Evolutionary conservation across 2,888 invertebrate species (phyloP), one percentile per base, ranked within the genome.

Genomic region (Archips crataeganus): DNA sequence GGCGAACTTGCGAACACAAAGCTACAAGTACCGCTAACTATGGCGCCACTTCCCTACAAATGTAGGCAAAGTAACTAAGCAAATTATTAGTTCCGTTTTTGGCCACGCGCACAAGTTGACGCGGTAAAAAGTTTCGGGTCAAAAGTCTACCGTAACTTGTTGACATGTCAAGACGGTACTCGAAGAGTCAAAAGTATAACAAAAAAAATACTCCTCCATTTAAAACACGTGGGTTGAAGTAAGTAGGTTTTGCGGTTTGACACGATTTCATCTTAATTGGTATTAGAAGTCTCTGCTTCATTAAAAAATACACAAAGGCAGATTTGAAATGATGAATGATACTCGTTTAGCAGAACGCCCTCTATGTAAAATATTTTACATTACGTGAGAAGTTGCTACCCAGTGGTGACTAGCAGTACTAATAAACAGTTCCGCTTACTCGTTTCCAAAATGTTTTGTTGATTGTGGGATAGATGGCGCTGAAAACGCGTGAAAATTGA

Each of bases 101-200:
- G 34, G 65, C n/a, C 62, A 62, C 42, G 34, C n/a, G 49, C 51
- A 51, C 34, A 15, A 9, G 10, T 63, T 34, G 9, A 60, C 36
- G 47, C n/a, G 36, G 47, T 45, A 36, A 69, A 54, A 32, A 70
- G 49, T 42, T 77, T 75, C 67, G 74, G 80, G 80, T 82, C 80
- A 79, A 73, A 68, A 62, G 63, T 73, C 68, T 57, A 47, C 51
- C 69, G 70, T 60, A 69, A 72, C 77, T 75, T 79, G 78, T 82
- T 82, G 82, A 82, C 80, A 79, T 81, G 82, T 83, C 82, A 82
- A 84, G 78, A 76, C 75, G 76, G 61, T 72, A 70, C 76, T 77
- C 63, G 65, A 73, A 67, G 36, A 77, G 79, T 79, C 81, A 78
- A 79, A 77, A 81, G 77, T 80, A 78, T 77, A 75, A 70, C 70